A percentile compares a stretch with the other conserved stretches of the same genome.
Conservation (phyloP, 2,888 invertebrate genomes). For the Xestobium rufovillosum region DNA sequence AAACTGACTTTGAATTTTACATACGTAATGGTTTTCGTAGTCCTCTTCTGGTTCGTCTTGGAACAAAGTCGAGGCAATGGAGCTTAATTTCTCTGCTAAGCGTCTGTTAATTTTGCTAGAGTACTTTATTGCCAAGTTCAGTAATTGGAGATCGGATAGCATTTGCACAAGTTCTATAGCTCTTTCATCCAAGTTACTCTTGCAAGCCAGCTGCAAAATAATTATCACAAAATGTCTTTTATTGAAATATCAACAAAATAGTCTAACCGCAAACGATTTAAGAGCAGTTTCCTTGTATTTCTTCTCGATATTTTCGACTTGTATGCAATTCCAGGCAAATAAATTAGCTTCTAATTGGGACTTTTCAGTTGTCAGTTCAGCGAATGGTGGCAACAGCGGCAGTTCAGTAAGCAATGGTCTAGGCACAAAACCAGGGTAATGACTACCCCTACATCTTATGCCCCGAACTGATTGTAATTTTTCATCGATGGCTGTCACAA, state of each 20-base stretch:
- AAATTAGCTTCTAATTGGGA: constrained; percentile 70
- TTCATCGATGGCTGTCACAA: constrained; percentile 73
- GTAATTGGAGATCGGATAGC: constrained; percentile 65
- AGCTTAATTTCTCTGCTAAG: constrained; percentile 71
- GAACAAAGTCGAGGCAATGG: no score
- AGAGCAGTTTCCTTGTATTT: constrained; percentile 70
- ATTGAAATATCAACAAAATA: constrained; percentile 9
- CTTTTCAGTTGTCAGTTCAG: constrained; percentile 61
- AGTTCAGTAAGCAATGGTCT: constrained; percentile 75
- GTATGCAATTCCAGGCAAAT: constrained; percentile 56
- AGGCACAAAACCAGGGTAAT: constrained; percentile 81
- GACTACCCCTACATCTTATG: constrained; percentile 80
- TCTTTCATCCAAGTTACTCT: constrained; percentile 74
- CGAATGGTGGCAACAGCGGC: constrained; percentile 51
- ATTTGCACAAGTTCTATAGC: constrained; percentile 82
- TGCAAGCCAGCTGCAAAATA: constrained; percentile 65
- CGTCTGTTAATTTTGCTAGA: constrained; percentile 70
- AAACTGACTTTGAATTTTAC: no score
- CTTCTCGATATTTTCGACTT: constrained; percentile 58
- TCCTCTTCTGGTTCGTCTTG: constrained; percentile 30
- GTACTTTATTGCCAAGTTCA: constrained; percentile 84
- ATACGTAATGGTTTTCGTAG: constrained; percentile 10
- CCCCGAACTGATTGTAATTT: constrained; percentile 68
- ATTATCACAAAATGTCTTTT: constrained; percentile 8
- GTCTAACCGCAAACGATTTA: constrained; percentile 79